Evolutionary conservation across 2,113 vertebrate species (phyloP), one percentile per base, ranked within the genome.

Genomic region (Plecturocebus donacophilus): DNA sequence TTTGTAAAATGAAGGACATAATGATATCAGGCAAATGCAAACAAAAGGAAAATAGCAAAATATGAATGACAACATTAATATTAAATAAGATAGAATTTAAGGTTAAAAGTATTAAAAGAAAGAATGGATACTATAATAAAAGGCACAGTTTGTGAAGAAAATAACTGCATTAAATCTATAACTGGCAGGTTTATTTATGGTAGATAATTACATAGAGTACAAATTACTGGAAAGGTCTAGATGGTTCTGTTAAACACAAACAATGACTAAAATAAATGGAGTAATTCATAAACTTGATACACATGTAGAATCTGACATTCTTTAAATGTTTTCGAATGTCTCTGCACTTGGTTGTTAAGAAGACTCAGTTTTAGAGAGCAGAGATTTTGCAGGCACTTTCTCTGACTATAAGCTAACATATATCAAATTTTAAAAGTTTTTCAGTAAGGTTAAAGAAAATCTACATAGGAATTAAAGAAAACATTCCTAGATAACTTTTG

Each of bases 41-140:
- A 40, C 61, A 88, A 95, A 90, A 85, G n/a, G 49, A 85, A 94
- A 91, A 73, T 32, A 84, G 32, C 30, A 66, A 90, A 86, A 52
- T 30, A 35, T 56, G 47, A 85, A 30, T 84, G 68, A 87, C 9
- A 82, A 38, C 68, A 85, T 12, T 92, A 70, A 54, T 73, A 66
- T 30, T 40, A 88, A 66, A 30, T 16, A n/a, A 40, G 83, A 25
- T 77, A 32, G n/a, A 19, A 77, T 77, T 64, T 45, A 89, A 73
- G 9, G 21, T 80, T 79, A 42, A 68, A 68, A 25, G 10, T 81
- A 82, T 21, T 71, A 56, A 81, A 49, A 21, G 40, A 54, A 61
- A 58, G 92, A 73, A 5, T 45, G 54, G 5, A 16, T 90, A 9
- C 73, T 42, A 49, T 71, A 66, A 71, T 86, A 52, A 86, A 86